Percentiles rank a stretch among this genome's conserved stretches.
Evolutionary conservation across 1,140 invertebrate genomes (phyloP).

Genomic region (Hesperophylax magnus): DNA sequence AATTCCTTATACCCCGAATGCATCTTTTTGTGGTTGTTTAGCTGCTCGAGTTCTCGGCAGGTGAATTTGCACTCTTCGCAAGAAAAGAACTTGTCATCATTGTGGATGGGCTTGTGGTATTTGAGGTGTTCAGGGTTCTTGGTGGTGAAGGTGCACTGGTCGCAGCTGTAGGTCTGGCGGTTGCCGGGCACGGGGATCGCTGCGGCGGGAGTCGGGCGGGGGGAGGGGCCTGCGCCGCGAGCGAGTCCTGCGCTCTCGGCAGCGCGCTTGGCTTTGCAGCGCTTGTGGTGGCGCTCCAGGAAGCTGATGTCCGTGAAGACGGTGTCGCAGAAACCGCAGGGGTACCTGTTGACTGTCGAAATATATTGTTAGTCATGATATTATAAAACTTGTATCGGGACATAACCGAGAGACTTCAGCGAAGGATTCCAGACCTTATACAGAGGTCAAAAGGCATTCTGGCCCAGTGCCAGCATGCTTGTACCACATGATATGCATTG

Average conservation of each 20-base stretch:
- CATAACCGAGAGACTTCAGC: too few species aligned
- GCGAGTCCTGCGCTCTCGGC: neutral
- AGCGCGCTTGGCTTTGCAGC: constrained; percentile 44
- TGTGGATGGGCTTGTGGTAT: constrained; percentile 42
- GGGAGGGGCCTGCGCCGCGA: neutral
- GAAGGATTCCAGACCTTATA: too few species aligned
- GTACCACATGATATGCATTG: too few species aligned
- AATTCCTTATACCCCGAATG: constrained; percentile 38
- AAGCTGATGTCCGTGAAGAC: constrained; percentile 47
- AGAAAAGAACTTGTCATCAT: constrained; percentile 40
- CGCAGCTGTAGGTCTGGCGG: constrained; percentile 30
- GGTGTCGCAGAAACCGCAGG: constrained; percentile 47
- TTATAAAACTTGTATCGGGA: too few species aligned
- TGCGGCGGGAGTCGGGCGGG: neutral
- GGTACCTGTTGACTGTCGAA: constrained; percentile 42
- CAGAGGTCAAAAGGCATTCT: too few species aligned
- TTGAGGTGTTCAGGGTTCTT: constrained; percentile 47
- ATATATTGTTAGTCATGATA: neutral
- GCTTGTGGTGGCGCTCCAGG: constrained; percentile 47
- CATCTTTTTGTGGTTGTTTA: constrained; percentile 38
- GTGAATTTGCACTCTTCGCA: constrained; percentile 46
- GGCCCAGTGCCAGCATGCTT: too few species aligned
- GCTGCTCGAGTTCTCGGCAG: constrained; percentile 28
- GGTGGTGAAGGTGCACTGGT: constrained; percentile 45
- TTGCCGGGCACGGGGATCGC: neutral